phyloP scores from a whole-genome alignment of 2,888 invertebrate species.

The Leptinotarsa rubiginosa region DNA sequence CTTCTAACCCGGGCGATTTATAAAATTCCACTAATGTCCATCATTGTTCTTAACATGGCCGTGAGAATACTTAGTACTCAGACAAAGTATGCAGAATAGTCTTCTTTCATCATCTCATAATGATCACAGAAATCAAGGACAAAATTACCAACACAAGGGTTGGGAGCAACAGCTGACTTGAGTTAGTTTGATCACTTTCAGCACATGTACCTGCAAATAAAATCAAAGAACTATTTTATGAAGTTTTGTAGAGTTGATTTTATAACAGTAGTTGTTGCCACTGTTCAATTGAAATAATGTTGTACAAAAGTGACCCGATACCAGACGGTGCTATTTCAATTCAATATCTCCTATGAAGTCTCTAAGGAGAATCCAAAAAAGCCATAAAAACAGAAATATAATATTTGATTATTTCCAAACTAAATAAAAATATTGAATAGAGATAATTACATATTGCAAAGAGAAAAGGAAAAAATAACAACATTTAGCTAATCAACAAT shows the following conservation, averaged over 20 bases:
- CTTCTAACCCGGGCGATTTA: constrained; percentile 31
- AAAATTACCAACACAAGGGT: constrained; percentile 53
- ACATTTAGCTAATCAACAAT: too few species aligned
- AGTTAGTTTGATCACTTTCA: constrained; percentile 50
- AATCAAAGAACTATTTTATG: constrained; percentile 2
- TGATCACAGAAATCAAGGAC: constrained; percentile 49
- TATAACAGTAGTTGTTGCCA: not conserved
- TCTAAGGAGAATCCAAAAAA: too few species aligned
- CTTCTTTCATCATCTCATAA: constrained; percentile 61
- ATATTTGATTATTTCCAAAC: too few species aligned
- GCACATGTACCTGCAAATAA: constrained; percentile 57
- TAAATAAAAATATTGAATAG: too few species aligned
- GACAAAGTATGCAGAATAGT: constrained; percentile 55
- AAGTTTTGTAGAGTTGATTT: not conserved
- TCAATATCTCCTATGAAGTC: too few species aligned
- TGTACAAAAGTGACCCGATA: too few species aligned
- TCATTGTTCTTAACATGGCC: constrained; percentile 40
- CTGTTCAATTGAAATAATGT: constrained; percentile 1
- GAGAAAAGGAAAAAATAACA: too few species aligned
- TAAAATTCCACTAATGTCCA: constrained; percentile 44
- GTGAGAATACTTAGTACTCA: constrained; percentile 55
- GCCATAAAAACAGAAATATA: too few species aligned
- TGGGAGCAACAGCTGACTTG: constrained; percentile 53
- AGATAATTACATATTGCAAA: too few species aligned
- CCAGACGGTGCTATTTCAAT: too few species aligned